Evolutionary conservation across 2,888 invertebrate genomes (phyloP), one percentile per base, ranked within the genome.

Genomic region (Pedicia rivosa): DNA sequence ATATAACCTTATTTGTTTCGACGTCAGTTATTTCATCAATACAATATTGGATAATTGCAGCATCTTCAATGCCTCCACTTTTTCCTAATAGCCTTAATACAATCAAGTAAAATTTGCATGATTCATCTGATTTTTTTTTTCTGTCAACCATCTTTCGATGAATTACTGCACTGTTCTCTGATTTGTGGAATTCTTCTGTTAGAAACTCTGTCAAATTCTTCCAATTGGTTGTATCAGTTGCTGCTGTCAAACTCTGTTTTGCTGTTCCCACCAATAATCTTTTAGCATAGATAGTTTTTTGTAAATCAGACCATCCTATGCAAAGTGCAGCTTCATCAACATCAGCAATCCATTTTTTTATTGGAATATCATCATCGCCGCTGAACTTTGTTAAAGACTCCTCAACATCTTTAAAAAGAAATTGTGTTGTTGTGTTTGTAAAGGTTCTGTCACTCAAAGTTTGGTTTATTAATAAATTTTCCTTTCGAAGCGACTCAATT

Each of bases 1-100:
- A 20, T 5, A 40, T 17, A 8, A 34, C 30, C 41, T 42, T 43
- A 10, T 42, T 32, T 33, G 39, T 32, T 5, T 27, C 28, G 2
- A 25, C 12, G 1, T 30, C 42, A 8, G 4, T 2, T 29, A 43
- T 36, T 8, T 33, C 39, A 4, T 33, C 16, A 4, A 41, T 20
- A 15, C 31, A 30, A 9, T 35, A 39, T n/a, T 20, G 20, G 12
- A 22, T 36, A 17, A 30, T 16, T 5, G 30, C 14, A 16, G 16
- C 30, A 10, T 30, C 16, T 16, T 16, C 30, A n/a, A 30, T 30
- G 10, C 16, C 16, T 16, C 4, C 30, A 30, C 3, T 8, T 5
- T 15, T 4, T 3, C 8, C 30, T 4, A 30, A 13, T 13, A 13
- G 13, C 4, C 9, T 12, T 2, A 29, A 14, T 16, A 16, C 16